A percentile compares a stretch with the other conserved stretches of the same genome.
phyloP scores from a whole-genome alignment of 2,797 vertebrate genomes.

The Gila robusta region DNA sequence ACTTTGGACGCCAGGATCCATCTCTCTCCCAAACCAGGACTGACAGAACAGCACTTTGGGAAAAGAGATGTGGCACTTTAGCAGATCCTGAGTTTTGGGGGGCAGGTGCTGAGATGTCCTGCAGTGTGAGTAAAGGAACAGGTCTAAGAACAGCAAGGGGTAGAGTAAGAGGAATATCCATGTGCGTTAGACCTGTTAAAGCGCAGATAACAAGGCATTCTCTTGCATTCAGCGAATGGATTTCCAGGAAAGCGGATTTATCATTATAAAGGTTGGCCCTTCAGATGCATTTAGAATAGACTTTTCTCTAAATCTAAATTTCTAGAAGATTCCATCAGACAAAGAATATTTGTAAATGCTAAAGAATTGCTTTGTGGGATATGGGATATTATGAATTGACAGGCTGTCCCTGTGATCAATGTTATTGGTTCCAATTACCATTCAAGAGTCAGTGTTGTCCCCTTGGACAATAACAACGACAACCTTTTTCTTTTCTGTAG shows the following conservation, averaged over 20 bases:
- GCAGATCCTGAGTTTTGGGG: constrained; percentile 52
- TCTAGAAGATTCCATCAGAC: not conserved
- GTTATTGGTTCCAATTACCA: not conserved
- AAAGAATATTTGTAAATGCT: not conserved
- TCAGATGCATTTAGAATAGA: not conserved
- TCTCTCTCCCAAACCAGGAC: constrained; percentile 67
- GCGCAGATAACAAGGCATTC: not conserved
- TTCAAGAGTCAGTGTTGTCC: not conserved
- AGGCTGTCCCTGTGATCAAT: not conserved
- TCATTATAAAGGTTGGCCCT: not conserved
- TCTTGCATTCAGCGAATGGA: not conserved
- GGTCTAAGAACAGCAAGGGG: constrained; percentile 12
- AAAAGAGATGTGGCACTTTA: constrained; percentile 56
- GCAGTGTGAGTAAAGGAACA: constrained; percentile 9
- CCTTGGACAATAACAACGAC: too few relatives aligned
- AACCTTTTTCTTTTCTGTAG: too few relatives aligned
- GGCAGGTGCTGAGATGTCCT: constrained; percentile 25
- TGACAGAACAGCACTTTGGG: constrained; percentile 61
- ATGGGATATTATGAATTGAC: not conserved
- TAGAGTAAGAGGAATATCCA: constrained; percentile 21
- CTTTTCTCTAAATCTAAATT: not conserved
- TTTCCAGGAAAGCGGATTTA: not conserved
- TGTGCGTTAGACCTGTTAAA: constrained; percentile 28
- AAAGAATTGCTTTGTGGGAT: not conserved
- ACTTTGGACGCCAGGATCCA: constrained; percentile 63